Evolutionary conservation across 2,113 vertebrate genomes (phyloP).

Genomic region (Eurypyga helias): DNA sequence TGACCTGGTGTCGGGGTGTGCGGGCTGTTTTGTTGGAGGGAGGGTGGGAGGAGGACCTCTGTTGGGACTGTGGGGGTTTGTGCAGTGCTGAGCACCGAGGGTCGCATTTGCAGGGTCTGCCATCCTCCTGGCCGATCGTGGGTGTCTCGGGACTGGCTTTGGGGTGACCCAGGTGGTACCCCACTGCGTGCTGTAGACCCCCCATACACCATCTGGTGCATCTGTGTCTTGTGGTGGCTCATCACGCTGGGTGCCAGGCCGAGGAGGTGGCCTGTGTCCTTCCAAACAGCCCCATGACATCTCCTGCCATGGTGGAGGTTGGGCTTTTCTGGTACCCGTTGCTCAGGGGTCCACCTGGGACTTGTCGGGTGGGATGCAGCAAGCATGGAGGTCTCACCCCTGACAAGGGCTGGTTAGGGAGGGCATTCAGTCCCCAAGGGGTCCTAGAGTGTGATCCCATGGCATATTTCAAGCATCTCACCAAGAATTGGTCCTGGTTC

Average conservation of each 20-base stretch:
- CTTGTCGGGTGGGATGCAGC: background rate
- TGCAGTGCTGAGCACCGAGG: accelerated
- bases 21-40: no score
- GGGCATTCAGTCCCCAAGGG: background rate
- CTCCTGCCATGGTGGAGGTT: background rate
- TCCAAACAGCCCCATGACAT: background rate
- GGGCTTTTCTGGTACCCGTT: background rate
- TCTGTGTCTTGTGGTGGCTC: background rate
- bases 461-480: background rate
- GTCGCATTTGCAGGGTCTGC: background rate
- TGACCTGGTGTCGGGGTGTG: background rate
- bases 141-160: background rate
- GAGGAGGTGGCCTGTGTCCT: background rate
- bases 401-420: background rate
- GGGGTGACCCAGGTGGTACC: background rate
- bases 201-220: accelerated
- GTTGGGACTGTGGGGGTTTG: background rate
- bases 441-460: no score
- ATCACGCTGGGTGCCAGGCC: accelerated
- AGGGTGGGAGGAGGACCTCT: background rate
- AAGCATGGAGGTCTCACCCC: background rate
- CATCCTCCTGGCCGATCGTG: accelerated
- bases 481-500: background rate
- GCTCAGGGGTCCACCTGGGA: background rate
- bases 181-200: background rate